Conservation (phyloP, 2,888 invertebrate genomes). For the Phragmatobia fuliginosa region DNA sequence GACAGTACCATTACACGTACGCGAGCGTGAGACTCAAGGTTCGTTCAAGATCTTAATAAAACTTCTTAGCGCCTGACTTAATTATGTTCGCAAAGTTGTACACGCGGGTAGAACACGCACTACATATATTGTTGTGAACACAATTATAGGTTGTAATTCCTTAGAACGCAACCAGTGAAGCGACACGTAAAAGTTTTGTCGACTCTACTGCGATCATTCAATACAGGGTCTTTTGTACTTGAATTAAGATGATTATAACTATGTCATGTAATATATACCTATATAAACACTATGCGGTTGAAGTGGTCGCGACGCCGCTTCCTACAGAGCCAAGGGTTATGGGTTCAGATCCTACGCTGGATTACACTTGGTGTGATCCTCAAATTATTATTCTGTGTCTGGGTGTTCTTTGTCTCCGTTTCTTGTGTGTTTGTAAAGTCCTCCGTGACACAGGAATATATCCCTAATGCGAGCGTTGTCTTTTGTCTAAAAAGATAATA, state of each 20-base stretch:
- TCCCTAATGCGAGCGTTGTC: no score
- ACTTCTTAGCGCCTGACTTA: constrained; percentile 18
- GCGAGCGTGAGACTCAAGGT: constrained; percentile 5
- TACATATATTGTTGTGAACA: constrained; percentile 2
- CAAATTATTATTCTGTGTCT: no score
- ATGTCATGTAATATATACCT: no score
- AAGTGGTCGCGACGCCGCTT: no score
- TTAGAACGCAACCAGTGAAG: neutral
- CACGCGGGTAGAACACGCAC: constrained; percentile 8
- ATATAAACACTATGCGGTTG: no score
- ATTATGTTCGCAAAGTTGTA: constrained; percentile 22
- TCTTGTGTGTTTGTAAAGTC: no score
- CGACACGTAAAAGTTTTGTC: neutral
- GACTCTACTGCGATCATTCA: neutral
- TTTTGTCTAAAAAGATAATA: no score
- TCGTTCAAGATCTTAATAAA: constrained; percentile 3
- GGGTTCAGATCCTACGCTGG: no score
- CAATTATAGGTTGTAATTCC: neutral
- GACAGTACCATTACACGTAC: neutral
- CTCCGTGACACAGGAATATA: no score
- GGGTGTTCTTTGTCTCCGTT: no score
- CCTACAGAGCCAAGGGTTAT: no score
- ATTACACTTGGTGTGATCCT: no score
- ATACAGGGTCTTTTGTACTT: neutral
- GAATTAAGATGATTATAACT: neutral